Base-by-base conservation (phyloP, 2,113 vertebrate species). In the Phrynosoma blainvillii region DNA sequence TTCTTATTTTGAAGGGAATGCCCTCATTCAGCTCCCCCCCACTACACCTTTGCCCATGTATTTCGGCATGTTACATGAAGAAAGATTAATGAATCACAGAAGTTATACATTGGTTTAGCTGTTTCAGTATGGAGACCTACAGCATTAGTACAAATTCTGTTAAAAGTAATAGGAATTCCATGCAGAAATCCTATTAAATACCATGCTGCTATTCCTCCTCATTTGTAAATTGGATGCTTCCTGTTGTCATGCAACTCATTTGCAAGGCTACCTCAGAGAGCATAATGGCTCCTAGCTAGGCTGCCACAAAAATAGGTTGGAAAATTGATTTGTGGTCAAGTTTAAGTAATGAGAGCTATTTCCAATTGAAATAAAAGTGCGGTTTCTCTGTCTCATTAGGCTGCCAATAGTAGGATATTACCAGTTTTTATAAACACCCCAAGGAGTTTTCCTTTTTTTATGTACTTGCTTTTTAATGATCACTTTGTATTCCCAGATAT, bases 261-360 rank as follows among this genome's bases (percentile, higher is more conserved):
- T 71, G 68, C 56, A 76, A 6, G 56, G 20, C 77, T 81, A 42
- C 80, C 65, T 71, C 56, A 8, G 30, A 47, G 27, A 47, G 8
- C 68, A 59, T 10, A 1, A 56, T 7, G 9, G 73, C 3, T 70
- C 71, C 18, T n/a, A 59, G 62, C 3, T 68, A 82, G 30, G 73
- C 77, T 42, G 65, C 30, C 40, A 66, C 25, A 87, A 62, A 76
- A 83, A 75, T 77, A 68, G 32, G 40, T 27, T 81, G 32, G 62
- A 18, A 81, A 88, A 88, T 62, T 88, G 89, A 87, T 82, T 85
- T 85, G 86, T 77, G 36, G 86, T 90, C 62, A 30, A 36, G 47
- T 47, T 77, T 77, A 84, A 85, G 79, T 70, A 89, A 88, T 82
- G 32, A 65, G 71, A 76, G 36, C 79, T 59, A 47, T 88, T 88